Percentiles rank a stretch among this genome's conserved stretches.
These are phyloP conservation scores for Drosophila ohnishii DNA, from an alignment of 1,140 invertebrate species.

Conservation along the genomic window DNA sequence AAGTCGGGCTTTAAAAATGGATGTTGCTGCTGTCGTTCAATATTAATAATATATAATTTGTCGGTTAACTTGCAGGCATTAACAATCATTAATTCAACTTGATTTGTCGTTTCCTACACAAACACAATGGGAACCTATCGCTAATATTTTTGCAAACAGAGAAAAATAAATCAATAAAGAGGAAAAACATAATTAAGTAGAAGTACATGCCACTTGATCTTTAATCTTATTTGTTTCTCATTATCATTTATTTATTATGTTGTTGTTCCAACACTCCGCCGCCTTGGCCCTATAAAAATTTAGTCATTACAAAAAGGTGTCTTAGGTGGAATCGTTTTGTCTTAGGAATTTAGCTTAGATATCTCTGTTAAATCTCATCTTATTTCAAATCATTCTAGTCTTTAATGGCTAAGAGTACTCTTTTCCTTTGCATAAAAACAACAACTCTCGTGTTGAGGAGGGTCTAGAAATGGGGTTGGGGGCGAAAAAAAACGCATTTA, in stretches of 20 bases:
- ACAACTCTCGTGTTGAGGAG: constrained; percentile 34
- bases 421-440: constrained; percentile 42
- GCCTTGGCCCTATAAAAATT: constrained; percentile 69
- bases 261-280: constrained; percentile 38
- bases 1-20: constrained; percentile 48
- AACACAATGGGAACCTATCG: constrained; percentile 22
- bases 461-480: constrained; percentile 18
- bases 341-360: constrained; percentile 81
- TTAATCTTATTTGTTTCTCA: constrained; percentile 46
- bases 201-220: constrained; percentile 50
- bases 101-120: constrained; percentile 27
- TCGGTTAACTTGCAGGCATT: constrained; percentile 38
- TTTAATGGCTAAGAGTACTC: constrained; percentile 70
- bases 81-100: constrained; percentile 55
- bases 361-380: constrained; percentile 68
- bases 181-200: constrained; percentile 20
- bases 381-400: constrained; percentile 82
- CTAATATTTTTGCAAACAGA: constrained; percentile 12
- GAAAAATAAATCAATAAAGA: background rate
- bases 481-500: constrained; percentile 29
- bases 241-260: constrained; percentile 47
- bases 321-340: constrained; percentile 81
- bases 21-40: constrained; percentile 25
- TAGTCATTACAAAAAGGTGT: constrained; percentile 79
- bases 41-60: constrained; percentile 41